Evolutionary conservation across 2,888 invertebrate species (phyloP).

Genomic region (Rhingia rostrata): DNA sequence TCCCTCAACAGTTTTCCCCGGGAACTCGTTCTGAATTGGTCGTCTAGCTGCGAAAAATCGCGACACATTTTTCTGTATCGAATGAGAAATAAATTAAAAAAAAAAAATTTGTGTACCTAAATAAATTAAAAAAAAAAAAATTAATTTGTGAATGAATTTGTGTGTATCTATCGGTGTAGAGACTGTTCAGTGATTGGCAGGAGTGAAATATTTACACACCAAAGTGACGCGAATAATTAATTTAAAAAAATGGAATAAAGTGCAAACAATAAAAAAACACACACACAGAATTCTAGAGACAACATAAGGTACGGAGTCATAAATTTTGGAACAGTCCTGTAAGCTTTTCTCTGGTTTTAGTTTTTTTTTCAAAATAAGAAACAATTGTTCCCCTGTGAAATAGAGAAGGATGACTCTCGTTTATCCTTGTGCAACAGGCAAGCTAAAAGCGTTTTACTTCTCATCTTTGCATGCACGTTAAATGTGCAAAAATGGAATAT

Average conservation of each 20-base stretch:
- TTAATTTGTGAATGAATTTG: constrained; percentile 37
- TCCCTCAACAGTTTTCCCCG: constrained; percentile 83
- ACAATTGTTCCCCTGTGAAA: not conserved
- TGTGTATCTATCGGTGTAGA: not conserved
- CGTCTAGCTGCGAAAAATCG: constrained; percentile 48
- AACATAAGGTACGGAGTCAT: constrained; percentile 10
- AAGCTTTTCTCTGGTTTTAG: not conserved
- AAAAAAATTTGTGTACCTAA: constrained; percentile 13
- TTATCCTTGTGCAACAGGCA: constrained; percentile 58
- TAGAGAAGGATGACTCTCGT: constrained; percentile 2
- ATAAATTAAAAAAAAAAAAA: constrained; percentile 9
- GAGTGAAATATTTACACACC: not conserved
- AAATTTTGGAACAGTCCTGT: not conserved
- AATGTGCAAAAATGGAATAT: not conserved
- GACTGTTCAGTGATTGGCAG: not conserved
- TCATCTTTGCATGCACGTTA: not conserved
- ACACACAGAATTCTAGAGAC: no score
- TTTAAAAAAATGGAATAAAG: constrained; percentile 7
- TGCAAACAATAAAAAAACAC: not conserved
- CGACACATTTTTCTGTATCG: constrained; percentile 15
- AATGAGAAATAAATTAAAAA: constrained; percentile 8
- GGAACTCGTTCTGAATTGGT: constrained; percentile 81
- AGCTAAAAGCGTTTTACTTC: not conserved
- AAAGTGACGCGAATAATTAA: constrained; percentile 12
- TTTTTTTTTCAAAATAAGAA: not conserved